These are phyloP conservation scores for Nemurella pictetii DNA, from an alignment of 2,888 invertebrate species.

Conservation along the genomic window DNA sequence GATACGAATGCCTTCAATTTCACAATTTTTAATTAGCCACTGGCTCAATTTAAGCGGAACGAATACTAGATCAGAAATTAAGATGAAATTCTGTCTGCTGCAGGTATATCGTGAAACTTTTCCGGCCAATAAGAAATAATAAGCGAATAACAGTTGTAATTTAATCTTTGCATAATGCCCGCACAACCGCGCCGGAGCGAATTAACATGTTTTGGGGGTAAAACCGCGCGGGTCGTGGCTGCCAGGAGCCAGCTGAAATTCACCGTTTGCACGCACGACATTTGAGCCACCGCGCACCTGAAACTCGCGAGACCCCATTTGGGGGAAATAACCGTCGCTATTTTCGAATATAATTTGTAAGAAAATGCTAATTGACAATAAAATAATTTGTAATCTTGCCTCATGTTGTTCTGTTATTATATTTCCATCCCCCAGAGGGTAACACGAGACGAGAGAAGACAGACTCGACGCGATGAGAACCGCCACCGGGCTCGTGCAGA, in stretches of 20 bases:
- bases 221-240: not conserved
- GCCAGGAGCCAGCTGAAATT: not conserved
- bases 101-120: too few relatives aligned
- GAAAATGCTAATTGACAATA: not conserved
- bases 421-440: not conserved
- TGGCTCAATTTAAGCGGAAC: not conserved
- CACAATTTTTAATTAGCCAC: not conserved
- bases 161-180: not conserved
- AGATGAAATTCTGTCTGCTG: too few relatives aligned
- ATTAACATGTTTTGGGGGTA: not conserved
- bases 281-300: not conserved
- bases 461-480: constrained; percentile 18
- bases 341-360: not conserved
- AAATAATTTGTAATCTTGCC: not conserved
- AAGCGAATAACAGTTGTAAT: not conserved
- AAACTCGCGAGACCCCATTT: not conserved
- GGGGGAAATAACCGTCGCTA: not conserved
- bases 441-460: not conserved
- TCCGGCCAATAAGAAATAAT: not conserved
- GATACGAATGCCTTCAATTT: not conserved
- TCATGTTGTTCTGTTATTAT: not conserved
- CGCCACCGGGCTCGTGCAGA: not conserved
- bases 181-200: not conserved
- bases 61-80: not conserved
- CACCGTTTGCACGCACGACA: too few relatives aligned